phyloP scores from a whole-genome alignment of 2,113 vertebrate genomes.

The Sylvietta virens region DNA sequence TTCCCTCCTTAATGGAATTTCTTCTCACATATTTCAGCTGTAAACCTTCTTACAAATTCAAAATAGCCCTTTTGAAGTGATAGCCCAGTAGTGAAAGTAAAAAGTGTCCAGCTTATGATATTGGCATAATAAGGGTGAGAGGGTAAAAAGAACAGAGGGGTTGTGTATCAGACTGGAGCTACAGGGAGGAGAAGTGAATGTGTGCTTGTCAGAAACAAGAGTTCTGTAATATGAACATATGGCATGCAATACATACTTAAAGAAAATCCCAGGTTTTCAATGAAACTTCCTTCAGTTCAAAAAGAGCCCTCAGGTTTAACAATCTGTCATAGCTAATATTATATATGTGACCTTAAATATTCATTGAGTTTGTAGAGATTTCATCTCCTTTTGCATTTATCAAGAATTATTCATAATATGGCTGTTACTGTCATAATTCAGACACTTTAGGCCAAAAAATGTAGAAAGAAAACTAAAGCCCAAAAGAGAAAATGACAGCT shows the following conservation, averaged over 20 bases:
- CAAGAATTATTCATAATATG: background rate
- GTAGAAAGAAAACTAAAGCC: background rate
- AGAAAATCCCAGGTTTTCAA: background rate
- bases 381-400: background rate
- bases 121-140: background rate
- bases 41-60: background rate
- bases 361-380: background rate
- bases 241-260: background rate
- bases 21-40: background rate
- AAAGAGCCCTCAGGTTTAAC: background rate
- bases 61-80: background rate
- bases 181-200: background rate
- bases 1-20: background rate
- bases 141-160: background rate
- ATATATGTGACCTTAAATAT: conserved; percentile 20
- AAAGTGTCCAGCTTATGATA: background rate
- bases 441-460: background rate
- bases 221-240: background rate
- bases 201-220: background rate
- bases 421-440: conserved; percentile 16
- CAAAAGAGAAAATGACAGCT: conserved; percentile 5
- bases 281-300: background rate
- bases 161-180: background rate
- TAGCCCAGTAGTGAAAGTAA: background rate
- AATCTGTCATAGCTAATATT: background rate